Base-by-base conservation (phyloP, 2,797 vertebrate genomes). In the Ficedula albicollis region DNA sequence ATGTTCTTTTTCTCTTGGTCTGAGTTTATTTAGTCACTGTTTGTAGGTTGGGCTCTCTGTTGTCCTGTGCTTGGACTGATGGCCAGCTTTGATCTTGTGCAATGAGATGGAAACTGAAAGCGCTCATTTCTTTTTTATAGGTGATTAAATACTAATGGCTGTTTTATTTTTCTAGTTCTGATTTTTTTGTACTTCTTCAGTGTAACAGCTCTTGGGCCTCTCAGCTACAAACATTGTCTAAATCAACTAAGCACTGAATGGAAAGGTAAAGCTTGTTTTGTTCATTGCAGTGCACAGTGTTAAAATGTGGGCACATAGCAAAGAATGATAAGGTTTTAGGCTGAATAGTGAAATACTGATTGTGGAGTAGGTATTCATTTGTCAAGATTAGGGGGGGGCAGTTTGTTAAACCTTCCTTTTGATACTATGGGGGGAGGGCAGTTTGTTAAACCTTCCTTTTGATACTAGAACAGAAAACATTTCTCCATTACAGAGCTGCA, bases 91-190 rank as follows among this genome's bases (percentile, higher is more conserved):
- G 32, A 54, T 87, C 49, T 52, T 92, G 72, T 89, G 84, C 84
- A 91, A 39, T 95, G 79, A 85, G 38, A 39, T 95, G 85, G 89
- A 78, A 93, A 72, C 44, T 46, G 44, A 80, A 93, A 94, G 64
- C 54, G 46, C 60, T 84, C 22, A 20, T 58, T 83, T 70, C 6
- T 89, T 91, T 95, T 92, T 87, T 64, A 55, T 54, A 89, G 66
- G 25, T 19, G 5, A 94, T 96, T 93, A 93, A 95, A 93, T 95
- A 51, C 46, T 90, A 75, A 75, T 48, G 51, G 22, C 54, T 55
- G 15, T 72, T 95, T 83, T 58, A 43, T 60, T 94, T 93, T 83
- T 59, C 27, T 80, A 83, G 34, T 91, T 85, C 49, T 84, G 48
- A 0, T 14, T 63, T n/a, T 79, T 79, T 87, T 68, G 30, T 91